A percentile compares a stretch with the other conserved stretches of the same genome.
Conservation (phyloP, 2,888 invertebrate genomes). For the Agonopterix arenella region DNA sequence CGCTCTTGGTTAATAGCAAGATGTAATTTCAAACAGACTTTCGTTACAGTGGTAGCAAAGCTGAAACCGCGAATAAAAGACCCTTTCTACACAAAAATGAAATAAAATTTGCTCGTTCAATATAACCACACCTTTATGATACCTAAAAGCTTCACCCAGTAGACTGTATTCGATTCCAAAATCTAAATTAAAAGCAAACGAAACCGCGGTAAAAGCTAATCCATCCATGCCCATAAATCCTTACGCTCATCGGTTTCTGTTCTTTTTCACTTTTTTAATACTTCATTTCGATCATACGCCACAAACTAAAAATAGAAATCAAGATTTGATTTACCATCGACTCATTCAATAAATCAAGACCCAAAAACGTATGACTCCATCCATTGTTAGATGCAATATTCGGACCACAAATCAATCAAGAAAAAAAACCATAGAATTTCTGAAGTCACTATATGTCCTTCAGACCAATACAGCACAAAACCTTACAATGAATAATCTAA, state of each 20-base stretch:
- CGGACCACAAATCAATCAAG: slow-evolving; percentile 62
- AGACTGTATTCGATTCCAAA: too few relatives aligned
- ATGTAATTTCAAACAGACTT: too few relatives aligned
- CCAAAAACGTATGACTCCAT: background rate
- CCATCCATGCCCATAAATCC: background rate
- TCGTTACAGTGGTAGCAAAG: too few relatives aligned
- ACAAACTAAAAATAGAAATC: background rate
- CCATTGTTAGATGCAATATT: background rate
- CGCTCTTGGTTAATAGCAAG: too few relatives aligned
- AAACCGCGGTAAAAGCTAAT: too few relatives aligned
- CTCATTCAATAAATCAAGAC: background rate
- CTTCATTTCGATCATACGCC: background rate
- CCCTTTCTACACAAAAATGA: too few relatives aligned
- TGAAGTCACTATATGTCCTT: slow-evolving; percentile 51
- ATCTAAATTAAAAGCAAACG: too few relatives aligned
- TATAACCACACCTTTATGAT: too few relatives aligned
- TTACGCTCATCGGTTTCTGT: background rate
- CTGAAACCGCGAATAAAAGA: too few relatives aligned
- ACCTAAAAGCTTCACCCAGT: too few relatives aligned
- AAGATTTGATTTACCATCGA: background rate
- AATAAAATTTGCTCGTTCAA: too few relatives aligned
- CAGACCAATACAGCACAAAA: slow-evolving; percentile 67
- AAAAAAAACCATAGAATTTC: slow-evolving; percentile 28
- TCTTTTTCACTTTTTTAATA: background rate
- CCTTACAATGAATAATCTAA: slow-evolving; percentile 71